Base-by-base conservation (phyloP, 2,113 vertebrate genomes). In the Hippocampus comes region DNA sequence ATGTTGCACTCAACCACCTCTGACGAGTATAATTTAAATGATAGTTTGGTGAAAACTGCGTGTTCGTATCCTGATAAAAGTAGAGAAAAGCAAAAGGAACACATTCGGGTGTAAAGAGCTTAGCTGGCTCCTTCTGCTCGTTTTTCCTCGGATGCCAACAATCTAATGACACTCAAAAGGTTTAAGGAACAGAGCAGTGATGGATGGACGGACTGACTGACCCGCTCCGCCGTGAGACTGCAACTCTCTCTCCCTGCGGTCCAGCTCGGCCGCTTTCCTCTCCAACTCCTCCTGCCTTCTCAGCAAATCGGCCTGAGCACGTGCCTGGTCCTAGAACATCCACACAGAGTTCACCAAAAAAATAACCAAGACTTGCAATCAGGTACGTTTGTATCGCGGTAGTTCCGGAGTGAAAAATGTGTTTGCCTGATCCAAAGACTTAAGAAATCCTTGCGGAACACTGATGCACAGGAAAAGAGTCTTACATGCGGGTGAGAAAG, bases 281-380 rank as follows among this genome's bases (percentile, higher is more conserved):
- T 99, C 97, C 90, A 99, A 78, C 84, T 99, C 97, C 90, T 99
- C 96, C 89, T 99, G 97, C 81, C 96, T 94, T 74, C 95, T 96
- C 73, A 99, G 87, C 74, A 99, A 89, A 79, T 98, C 96, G 67
- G 96, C 96, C 91, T 98, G 97, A 71, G 95, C 96, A 78, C 96
- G 93, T 1, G 93, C 95, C 92, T 96, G 96, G 71, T 98, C 97
- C 96, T 99, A 5, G 5, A 78, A 82, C 38, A 78, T 55, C 72
- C 42, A 77, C 68, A 84, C 27, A 79, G 27, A 77, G 49, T 63
- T n/a, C 27, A 30, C 34, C 51, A 67, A 63, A 41, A 57, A 81
- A 70, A 30, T 56, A 30, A 79, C 56, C 74, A 71, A 67, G 21
- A 67, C 43, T 63, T 68, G 5, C 41, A 71, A 55, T 55, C 30